Base-by-base conservation (phyloP, 2,797 vertebrate genomes). In the Sebastes reedi region DNA sequence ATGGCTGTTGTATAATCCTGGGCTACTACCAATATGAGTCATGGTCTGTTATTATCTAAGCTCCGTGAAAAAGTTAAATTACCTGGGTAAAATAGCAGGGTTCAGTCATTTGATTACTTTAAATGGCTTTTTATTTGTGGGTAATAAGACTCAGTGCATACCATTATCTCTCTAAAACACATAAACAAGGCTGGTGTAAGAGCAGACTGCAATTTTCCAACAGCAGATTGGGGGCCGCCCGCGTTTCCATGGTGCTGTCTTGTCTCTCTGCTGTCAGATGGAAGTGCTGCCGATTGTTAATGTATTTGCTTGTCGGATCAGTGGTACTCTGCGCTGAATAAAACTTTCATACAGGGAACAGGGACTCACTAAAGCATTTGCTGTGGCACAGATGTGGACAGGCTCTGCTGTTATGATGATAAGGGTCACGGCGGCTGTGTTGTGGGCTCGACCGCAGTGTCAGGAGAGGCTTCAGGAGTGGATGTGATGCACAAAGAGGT, bases 391-490 rank as follows among this genome's bases (percentile, higher is more conserved):
- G 56, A 75, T 66, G 71, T 81, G 77, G 67, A 78, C 46, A 58
- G 32, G 29, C 18, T 72, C 77, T 85, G 85, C 64, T 82, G 83
- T 52, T 70, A 29, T 82, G 77, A 60, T 80, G 86, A 87, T 84
- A 67, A 81, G 69, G 89, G 84, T 87, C 80, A 67, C n/a, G 59
- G 16, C 50, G 61, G 72, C 68, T 65, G 56, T 80, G 67, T 67
- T 66, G 56, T 20, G 67, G 39, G 8, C 24, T 34, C 34, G 52
- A 52, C 58, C 64, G 34, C 42, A 16, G n/a, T 58, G 79, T 83
- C 72, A 56, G 73, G 9, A 77, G 71, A 70, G 65, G 75, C 71
- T 81, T 71, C 58, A 50, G 27, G 67, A 64, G 58, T 55, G 72
- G 74, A 72, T 59, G 67, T 56, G 69, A 75, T 11, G 12, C 50